A percentile compares a stretch with the other conserved stretches of the same genome.
phyloP scores from a whole-genome alignment of 2,888 invertebrate species.

The Lottia scabra region DNA sequence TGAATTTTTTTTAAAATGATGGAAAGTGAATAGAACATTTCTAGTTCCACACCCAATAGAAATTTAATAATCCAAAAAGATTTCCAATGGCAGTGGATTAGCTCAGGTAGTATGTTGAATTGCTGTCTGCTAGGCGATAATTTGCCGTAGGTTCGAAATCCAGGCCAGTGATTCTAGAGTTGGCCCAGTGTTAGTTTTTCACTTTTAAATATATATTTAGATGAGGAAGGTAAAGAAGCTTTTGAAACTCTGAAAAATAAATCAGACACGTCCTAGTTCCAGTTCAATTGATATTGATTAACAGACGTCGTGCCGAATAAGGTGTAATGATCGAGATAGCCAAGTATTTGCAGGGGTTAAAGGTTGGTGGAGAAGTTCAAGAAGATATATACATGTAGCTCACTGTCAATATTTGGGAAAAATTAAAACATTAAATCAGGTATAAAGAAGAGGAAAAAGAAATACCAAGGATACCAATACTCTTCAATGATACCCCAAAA shows the following conservation, averaged over 20 bases:
- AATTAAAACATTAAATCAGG: background rate
- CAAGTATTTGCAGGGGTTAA: background rate
- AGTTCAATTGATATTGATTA: background rate
- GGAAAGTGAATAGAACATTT: slow-evolving; percentile 1
- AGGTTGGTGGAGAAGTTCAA: background rate
- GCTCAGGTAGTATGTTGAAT: too few relatives aligned
- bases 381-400: slow-evolving; percentile 3
- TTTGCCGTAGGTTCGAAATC: too few relatives aligned
- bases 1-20: background rate
- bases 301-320: background rate
- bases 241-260: background rate
- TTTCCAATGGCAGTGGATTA: background rate
- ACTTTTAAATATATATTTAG: background rate
- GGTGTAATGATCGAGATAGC: background rate
- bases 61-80: background rate
- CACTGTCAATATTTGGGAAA: background rate
- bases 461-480: background rate
- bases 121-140: too few relatives aligned
- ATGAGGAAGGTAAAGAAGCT: background rate
- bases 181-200: too few relatives aligned
- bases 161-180: too few relatives aligned
- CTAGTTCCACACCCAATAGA: background rate
- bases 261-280: background rate
- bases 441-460: background rate
- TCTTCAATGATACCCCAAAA: background rate